phyloP scores from a whole-genome alignment of 2,113 vertebrate species.

The Cyprinodon brontotheroides region DNA sequence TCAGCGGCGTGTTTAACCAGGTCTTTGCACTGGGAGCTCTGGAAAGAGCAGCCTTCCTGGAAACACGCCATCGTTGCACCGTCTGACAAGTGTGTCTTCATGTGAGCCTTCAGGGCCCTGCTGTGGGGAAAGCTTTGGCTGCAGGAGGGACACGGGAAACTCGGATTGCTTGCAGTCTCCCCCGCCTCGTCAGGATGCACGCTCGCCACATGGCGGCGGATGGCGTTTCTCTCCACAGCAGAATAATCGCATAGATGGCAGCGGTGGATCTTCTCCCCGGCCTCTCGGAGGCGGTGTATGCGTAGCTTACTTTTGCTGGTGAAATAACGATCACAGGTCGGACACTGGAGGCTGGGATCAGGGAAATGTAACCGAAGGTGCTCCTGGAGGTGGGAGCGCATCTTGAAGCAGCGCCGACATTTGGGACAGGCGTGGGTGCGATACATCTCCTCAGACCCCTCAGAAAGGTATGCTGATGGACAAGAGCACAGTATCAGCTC shows the following conservation, averaged over 20 bases:
- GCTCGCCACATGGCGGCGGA: slow-evolving; percentile 89
- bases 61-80: slow-evolving; percentile 81
- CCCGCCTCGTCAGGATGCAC: slow-evolving; percentile 82
- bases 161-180: slow-evolving; percentile 72
- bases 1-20: slow-evolving; percentile 84
- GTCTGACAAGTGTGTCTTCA: slow-evolving; percentile 85
- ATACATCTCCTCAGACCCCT: slow-evolving; percentile 84
- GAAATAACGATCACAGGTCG: slow-evolving; percentile 91
- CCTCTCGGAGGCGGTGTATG: slow-evolving; percentile 89
- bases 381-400: slow-evolving; percentile 91
- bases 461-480: slow-evolving; percentile 74
- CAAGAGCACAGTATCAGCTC: neutral
- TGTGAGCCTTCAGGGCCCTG: slow-evolving; percentile 89
- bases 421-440: slow-evolving; percentile 94
- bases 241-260: slow-evolving; percentile 91
- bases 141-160: slow-evolving; percentile 89
- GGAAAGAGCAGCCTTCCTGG: slow-evolving; percentile 82
- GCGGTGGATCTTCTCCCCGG: slow-evolving; percentile 85
- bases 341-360: slow-evolving; percentile 91
- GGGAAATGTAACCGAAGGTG: slow-evolving; percentile 94
- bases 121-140: slow-evolving; percentile 87
- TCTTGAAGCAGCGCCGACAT: slow-evolving; percentile 96
- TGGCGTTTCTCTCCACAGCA: slow-evolving; percentile 89
- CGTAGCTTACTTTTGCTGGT: slow-evolving; percentile 97
- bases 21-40: slow-evolving; percentile 79